These are phyloP conservation scores for Seira musarum DNA, from an alignment of 2,888 invertebrate species.

Conservation along the genomic window DNA sequence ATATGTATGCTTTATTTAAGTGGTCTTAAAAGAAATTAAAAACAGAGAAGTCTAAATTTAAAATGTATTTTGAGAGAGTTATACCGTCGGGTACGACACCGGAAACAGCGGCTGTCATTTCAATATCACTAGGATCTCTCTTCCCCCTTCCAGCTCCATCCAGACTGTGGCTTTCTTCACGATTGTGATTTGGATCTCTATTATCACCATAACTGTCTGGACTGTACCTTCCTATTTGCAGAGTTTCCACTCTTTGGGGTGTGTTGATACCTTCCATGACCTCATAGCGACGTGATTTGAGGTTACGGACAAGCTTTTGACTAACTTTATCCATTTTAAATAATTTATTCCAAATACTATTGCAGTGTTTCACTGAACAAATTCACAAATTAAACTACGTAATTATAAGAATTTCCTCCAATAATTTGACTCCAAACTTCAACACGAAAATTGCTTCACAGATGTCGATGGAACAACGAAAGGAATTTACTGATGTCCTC, in stretches of 20 bases:
- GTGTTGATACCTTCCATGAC: slow-evolving; percentile 69
- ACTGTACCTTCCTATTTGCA: slow-evolving; percentile 67
- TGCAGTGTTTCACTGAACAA: too few species aligned
- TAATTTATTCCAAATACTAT: too few species aligned
- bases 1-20: too few species aligned
- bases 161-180: slow-evolving; percentile 40
- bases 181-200: slow-evolving; percentile 41
- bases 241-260: slow-evolving; percentile 67
- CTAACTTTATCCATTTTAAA: slow-evolving; percentile 67
- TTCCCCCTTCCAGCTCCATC: slow-evolving; percentile 60
- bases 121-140: slow-evolving; percentile 74
- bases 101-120: slow-evolving; percentile 83
- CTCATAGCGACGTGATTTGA: slow-evolving; percentile 68
- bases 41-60: not conserved
- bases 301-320: slow-evolving; percentile 67
- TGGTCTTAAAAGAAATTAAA: not conserved
- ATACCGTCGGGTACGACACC: slow-evolving; percentile 85
- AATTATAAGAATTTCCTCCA: too few species aligned
- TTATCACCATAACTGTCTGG: slow-evolving; percentile 61
- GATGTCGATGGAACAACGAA: too few species aligned
- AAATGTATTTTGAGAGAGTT: too few species aligned
- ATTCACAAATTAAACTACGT: too few species aligned
- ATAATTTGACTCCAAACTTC: too few species aligned
- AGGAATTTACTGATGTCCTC: too few species aligned
- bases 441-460: too few species aligned